Conservation (phyloP, 2,888 invertebrate genomes). For the Tyria jacobaeae region DNA sequence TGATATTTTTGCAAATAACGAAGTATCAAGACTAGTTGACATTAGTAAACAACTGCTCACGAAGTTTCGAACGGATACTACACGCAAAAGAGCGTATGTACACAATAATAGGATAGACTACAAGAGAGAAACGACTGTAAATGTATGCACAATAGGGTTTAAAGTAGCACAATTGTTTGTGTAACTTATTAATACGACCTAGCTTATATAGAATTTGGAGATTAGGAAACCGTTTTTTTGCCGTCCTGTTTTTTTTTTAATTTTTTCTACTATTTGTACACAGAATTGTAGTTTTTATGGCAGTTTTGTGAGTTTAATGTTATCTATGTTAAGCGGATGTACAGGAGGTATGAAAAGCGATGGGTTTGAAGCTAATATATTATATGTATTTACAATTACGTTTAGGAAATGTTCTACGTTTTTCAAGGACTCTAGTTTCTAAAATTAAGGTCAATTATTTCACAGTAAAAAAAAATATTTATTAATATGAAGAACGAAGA, state of each 20-base stretch:
- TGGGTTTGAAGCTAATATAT: conserved; percentile 5
- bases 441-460: no score
- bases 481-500: no score
- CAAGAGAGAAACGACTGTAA: conserved; percentile 52
- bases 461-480: no score
- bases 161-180: conserved; percentile 49
- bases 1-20: conserved; percentile 24
- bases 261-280: conserved; percentile 47
- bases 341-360: conserved; percentile 13
- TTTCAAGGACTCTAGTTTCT: no score
- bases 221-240: conserved; percentile 76
- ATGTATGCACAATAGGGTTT: conserved; percentile 4
- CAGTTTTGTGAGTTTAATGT: conserved; percentile 12
- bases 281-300: conserved; percentile 26
- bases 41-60: conserved; percentile 69
- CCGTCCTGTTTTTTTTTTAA: conserved; percentile 52
- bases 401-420: background rate
- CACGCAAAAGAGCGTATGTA: conserved; percentile 65
- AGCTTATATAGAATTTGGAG: conserved; percentile 80
- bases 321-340: conserved; percentile 16
- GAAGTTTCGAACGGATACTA: conserved; percentile 69
- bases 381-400: background rate
- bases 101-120: conserved; percentile 46
- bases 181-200: conserved; percentile 78
- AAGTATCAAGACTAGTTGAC: conserved; percentile 67